Evolutionary conservation across 2,113 vertebrate genomes (phyloP), one percentile per base, ranked within the genome.

Genomic region (Zosterops japonicus): DNA sequence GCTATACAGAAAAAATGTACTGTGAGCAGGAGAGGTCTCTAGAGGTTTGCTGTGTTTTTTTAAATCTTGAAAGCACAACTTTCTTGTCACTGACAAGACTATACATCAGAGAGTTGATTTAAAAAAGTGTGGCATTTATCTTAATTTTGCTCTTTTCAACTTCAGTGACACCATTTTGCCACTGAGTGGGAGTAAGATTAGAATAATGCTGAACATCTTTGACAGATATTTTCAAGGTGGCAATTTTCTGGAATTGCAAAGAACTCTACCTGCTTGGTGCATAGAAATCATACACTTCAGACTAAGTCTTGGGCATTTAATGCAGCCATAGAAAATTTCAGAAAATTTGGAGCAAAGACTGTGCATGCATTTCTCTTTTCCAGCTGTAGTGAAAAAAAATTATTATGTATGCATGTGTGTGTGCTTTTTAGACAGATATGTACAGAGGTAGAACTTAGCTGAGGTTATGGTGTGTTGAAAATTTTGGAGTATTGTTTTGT

Each of bases 91-190:
- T 59, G 68, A 74, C 46, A 88, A 74, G 39, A 18, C 19, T 83
- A 88, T 76, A 57, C 11, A 67, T 74, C 56, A 92, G 64, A 35
- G 19, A 50, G 12, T 29, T 64, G 59, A 52, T 92, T 88, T 11
- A 57, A 74, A 87, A 90, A 90, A 46, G 12, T 5, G 29, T 94
- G 55, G 9, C 16, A 70, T 85, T 97, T 88, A 70, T 83, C 44
- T 90, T 83, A 83, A 65, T 88, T 90, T 67, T 88, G 20, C 25
- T 85, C 75, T 91, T 94, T 83, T 80, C 44, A 57, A 47, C 59
- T 86, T 90, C 70, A 92, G 23, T 86, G 83, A 46, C 42, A 70
- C 27, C 39, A 29, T 90, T 86, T 96, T 92, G 55, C 71, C 55
- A 57, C 42, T 80, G 63, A 83, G 90, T 77, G 76, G 76, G 68